Evolutionary conservation across 2,888 invertebrate genomes (phyloP), one percentile per base, ranked within the genome.

Genomic region (Troides oblongomaculatus): DNA sequence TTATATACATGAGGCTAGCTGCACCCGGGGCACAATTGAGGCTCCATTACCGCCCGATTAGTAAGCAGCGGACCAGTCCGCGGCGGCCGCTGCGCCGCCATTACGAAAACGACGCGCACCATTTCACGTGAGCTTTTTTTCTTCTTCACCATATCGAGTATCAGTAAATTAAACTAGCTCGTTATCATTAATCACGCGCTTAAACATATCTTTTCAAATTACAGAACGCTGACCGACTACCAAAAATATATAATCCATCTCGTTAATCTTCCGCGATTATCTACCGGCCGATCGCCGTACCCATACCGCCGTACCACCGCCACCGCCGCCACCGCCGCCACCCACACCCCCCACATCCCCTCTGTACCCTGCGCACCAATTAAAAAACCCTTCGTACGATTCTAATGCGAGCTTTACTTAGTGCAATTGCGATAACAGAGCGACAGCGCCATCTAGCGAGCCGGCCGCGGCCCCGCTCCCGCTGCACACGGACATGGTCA

Each of bases 371-470:
- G 66, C 63, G 65, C 12, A 61, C 65, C 64, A 72, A 71, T 70
- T 64, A 59, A 30, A 14, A 56, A n/a, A 56, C 56, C 56, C 57
- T 61, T 23, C 43, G 17, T 72, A 71, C 69, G 63, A 69, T 69
- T 72, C 72, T 62, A 70, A 70, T 63, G 62, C 60, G 65, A 70
- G 68, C 71, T 70, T 72, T 65, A 66, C 64, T 70, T 72, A 72
- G 77, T 77, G 77, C 74, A 76, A 78, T 77, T 73, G 78, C 72
- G 74, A 80, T 76, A 82, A 77, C 76, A 78, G 79, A 79, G 81
- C 76, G 77, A 79, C 79, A 85, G 73, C 86, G 88, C 89, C 89
- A 89, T 89, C 89, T 89, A 84, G 78, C 79, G 79, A 73, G 71
- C 64, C 76, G 78, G 73, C 74, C 75, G 74, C 76, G 74, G 77